Evolutionary conservation across 1,140 invertebrate species (phyloP).

Genomic region (Scaptomyza graminum): DNA sequence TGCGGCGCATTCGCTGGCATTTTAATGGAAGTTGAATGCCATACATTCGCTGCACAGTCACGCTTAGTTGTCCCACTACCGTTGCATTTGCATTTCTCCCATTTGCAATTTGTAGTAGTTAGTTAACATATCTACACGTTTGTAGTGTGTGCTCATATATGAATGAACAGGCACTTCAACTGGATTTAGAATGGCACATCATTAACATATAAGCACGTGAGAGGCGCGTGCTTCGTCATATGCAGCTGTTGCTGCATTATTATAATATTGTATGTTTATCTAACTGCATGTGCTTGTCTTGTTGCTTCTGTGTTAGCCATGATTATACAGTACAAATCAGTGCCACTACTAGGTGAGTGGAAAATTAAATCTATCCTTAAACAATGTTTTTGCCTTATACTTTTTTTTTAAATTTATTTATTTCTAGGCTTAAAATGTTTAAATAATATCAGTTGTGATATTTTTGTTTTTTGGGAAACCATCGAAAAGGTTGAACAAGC

Average conservation of each 20-base stretch:
- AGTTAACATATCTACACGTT: slow-evolving; percentile 56
- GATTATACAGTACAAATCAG: slow-evolving; percentile 22
- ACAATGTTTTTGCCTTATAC: too few species aligned
- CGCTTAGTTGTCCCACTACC: slow-evolving; percentile 1
- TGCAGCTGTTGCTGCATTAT: slow-evolving; percentile 49
- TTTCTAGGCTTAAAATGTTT: too few species aligned
- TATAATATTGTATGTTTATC: slow-evolving; percentile 22
- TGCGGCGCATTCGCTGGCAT: slow-evolving; percentile 53
- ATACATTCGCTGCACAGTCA: slow-evolving; percentile 58
- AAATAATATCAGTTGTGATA: too few species aligned
- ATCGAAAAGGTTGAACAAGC: too few species aligned
- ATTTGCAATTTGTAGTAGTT: slow-evolving; percentile 29
- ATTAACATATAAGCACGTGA: slow-evolving; percentile 78
- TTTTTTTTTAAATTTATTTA: too few species aligned
- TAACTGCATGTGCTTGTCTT: not conserved
- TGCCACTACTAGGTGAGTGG: not conserved
- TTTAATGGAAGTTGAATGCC: slow-evolving; percentile 73
- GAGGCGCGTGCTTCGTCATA: slow-evolving; percentile 56
- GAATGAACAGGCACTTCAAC: slow-evolving; percentile 9
- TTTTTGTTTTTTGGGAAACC: too few species aligned
- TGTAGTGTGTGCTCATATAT: slow-evolving; percentile 15
- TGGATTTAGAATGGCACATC: slow-evolving; percentile 48
- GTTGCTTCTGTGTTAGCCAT: slow-evolving; percentile 1
- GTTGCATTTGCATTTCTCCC: slow-evolving; percentile 29
- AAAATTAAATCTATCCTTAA: too few species aligned